Base-by-base conservation (phyloP, 2,113 vertebrate genomes). In the Chaetorhynchus papuensis region DNA sequence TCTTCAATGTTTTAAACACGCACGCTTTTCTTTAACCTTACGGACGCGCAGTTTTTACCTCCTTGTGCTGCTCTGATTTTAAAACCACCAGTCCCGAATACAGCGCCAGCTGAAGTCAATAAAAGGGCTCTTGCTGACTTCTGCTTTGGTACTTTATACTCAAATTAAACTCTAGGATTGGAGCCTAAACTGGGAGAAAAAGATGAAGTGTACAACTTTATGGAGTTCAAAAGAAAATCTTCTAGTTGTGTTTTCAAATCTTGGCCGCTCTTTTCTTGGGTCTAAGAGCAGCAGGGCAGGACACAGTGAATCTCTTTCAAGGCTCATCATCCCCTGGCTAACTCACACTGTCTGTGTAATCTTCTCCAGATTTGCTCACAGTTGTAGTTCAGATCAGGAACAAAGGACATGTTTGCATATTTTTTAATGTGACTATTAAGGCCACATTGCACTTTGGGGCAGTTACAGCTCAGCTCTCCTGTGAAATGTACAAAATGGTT, bases 1-100 rank as follows among this genome's bases (percentile, higher is more conserved):
- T 96, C 92, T 94, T 95, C 83, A 50, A 12, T 95, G 88, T 97
- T 96, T 96, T 96, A 95, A 96, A 64, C 88, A 81, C 93, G 13
- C 78, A 57, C 94, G 24, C 92, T 96, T 96, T 94, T 82, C 88
- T 95, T 78, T 94, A 90, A 94, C 93, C 94, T 96, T 84, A 96
- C 4, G 56, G 92, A 90, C 15, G 26, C 37, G 2, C 1, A 4
- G 60, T 83, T 96, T 90, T 85, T 93, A 68, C 92, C 88, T 96
- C 60, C 72, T 81, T 57, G 65, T 87, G 15, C 80, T 90, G 72
- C 72, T 78, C 26, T 2, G 69, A 84, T 95, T 95, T 95, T 84
- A 81, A 96, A 96, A 94, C 69, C 76, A 87, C 49, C 37, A 10
- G 53, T 90, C 49, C 61, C 53, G 15, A 39, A 44, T 16, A 14